phyloP scores from a whole-genome alignment of 2,888 invertebrate genomes.

The Spisula subtruncata region DNA sequence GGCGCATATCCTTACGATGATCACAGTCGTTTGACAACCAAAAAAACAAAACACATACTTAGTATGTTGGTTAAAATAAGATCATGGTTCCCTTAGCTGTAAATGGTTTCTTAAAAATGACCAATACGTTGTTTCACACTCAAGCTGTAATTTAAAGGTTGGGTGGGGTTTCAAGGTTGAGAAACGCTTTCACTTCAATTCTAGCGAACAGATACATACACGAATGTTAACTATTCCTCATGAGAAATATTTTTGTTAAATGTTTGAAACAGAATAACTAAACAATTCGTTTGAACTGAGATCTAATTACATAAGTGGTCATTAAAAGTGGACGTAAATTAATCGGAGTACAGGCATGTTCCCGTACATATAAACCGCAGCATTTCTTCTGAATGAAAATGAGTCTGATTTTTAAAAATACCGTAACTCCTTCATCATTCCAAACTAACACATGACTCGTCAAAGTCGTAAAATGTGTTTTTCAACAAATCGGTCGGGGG shows the following conservation, averaged over 20 bases:
- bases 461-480: neutral
- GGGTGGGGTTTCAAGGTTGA: neutral
- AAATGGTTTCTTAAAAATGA: neutral
- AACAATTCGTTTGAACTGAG: slow-evolving; percentile 27
- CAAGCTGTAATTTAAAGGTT: neutral
- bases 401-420: slow-evolving; percentile 13
- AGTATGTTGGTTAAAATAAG: too few species aligned
- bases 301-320: slow-evolving; percentile 31
- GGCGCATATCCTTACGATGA: too few species aligned
- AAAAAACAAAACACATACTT: too few species aligned
- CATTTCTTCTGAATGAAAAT: neutral
- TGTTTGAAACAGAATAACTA: slow-evolving; percentile 13
- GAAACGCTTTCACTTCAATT: neutral
- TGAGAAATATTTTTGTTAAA: slow-evolving; percentile 29
- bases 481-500: slow-evolving; percentile 8
- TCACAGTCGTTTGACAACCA: too few species aligned
- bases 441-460: slow-evolving; percentile 7
- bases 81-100: too few species aligned
- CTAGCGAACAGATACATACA: neutral
- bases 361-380: neutral
- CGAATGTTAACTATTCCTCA: neutral
- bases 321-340: slow-evolving; percentile 20
- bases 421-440: neutral
- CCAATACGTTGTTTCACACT: neutral
- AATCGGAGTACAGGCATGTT: slow-evolving; percentile 2